Conservation (phyloP, 2,888 invertebrate genomes). For the Plagiodera versicolora region DNA sequence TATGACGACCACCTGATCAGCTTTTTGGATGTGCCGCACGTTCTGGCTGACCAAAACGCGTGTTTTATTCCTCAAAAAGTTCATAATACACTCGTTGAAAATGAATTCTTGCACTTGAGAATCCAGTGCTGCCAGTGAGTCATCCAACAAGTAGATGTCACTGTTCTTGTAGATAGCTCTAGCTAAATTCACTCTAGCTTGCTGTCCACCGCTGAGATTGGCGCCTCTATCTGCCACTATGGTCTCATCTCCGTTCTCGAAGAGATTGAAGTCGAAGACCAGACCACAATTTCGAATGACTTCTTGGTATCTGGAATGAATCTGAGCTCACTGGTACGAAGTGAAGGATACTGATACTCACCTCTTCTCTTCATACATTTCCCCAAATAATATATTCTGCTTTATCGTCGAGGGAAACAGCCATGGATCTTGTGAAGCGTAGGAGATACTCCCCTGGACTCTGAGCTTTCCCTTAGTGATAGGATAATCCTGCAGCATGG, state of each 20-base stretch:
- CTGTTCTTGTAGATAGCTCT: constrained; percentile 45
- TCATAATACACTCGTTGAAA: constrained; percentile 42
- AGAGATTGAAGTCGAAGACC: constrained; percentile 56
- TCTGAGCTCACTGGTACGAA: too few species aligned
- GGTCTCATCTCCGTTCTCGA: constrained; percentile 54
- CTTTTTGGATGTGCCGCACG: constrained; percentile 37
- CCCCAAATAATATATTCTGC: constrained; percentile 50
- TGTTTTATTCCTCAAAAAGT: constrained; percentile 42
- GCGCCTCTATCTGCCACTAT: constrained; percentile 66
- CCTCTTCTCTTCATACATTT: constrained; percentile 42
- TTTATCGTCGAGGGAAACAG: constrained; percentile 45
- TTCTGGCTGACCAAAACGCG: constrained; percentile 45
- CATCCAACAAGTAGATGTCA: constrained; percentile 46
- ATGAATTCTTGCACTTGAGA: constrained; percentile 41
- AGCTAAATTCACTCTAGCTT: constrained; percentile 45
- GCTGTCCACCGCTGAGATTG: constrained; percentile 64
- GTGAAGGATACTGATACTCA: constrained; percentile 15
- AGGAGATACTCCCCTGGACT: constrained; percentile 40
- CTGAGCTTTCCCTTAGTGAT: constrained; percentile 32
- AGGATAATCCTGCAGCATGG: constrained; percentile 41
- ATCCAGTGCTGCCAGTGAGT: constrained; percentile 44
- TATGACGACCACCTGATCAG: constrained; percentile 38
- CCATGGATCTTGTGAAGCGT: constrained; percentile 48
- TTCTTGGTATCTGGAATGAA: constrained; percentile 44
- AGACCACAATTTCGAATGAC: constrained; percentile 55